These are phyloP conservation scores for Centropus unirufus DNA, from an alignment of 2,113 vertebrate genomes.

Conservation along the genomic window DNA sequence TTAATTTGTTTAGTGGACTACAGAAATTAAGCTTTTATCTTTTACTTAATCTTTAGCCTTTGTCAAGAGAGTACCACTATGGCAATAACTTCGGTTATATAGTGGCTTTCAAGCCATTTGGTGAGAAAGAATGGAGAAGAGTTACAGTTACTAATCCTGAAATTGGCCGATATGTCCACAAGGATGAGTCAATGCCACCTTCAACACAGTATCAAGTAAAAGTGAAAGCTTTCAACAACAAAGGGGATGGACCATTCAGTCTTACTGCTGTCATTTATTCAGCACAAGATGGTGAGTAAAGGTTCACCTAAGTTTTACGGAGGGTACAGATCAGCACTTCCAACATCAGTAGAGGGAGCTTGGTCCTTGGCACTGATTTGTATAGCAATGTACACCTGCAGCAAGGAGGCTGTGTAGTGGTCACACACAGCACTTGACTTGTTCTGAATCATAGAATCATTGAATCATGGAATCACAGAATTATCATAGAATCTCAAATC, in stretches of 20 bases:
- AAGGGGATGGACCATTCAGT: conserved; percentile 94
- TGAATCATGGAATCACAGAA: too few species aligned
- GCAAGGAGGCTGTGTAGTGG: background rate
- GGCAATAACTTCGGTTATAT: conserved; percentile 95
- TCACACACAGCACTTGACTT: background rate
- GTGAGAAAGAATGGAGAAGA: conserved; percentile 85
- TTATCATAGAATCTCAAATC: too few species aligned
- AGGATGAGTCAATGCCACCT: conserved; percentile 86
- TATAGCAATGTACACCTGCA: background rate
- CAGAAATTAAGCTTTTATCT: background rate
- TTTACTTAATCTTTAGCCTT: conserved; percentile 79
- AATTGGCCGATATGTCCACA: conserved; percentile 88
- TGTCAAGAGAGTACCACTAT: conserved; percentile 92
- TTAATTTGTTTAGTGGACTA: background rate
- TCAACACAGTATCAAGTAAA: conserved; percentile 91
- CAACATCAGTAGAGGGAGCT: background rate
- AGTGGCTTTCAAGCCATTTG: conserved; percentile 89
- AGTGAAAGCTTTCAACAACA: conserved; percentile 92
- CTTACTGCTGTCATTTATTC: conserved; percentile 86
- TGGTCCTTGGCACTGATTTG: background rate
- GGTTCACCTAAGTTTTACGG: background rate
- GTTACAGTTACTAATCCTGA: conserved; percentile 88
- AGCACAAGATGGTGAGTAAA: conserved; percentile 88
- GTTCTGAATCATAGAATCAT: background rate
- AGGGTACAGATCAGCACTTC: background rate